Conservation (phyloP, 2,888 invertebrate species). For the Drosophila atripex region DNA sequence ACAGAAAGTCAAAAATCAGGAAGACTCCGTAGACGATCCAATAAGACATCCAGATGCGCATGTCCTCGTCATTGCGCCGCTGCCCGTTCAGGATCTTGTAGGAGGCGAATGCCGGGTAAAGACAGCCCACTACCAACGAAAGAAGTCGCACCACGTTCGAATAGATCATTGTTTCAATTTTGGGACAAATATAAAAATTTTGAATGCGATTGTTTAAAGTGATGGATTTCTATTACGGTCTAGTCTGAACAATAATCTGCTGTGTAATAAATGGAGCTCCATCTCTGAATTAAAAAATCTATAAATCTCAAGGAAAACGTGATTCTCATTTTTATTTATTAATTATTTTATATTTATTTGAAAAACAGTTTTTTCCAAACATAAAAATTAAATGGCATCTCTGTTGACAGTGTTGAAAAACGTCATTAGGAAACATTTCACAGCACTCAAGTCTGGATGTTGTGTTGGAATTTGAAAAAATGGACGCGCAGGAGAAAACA, state of each 20-base stretch:
- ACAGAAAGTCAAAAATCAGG: conserved; percentile 94
- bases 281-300: background rate
- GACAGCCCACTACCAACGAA: conserved; percentile 91
- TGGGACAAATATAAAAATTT: background rate
- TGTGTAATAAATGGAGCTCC: background rate
- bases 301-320: background rate
- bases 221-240: background rate
- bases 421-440: background rate
- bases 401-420: background rate
- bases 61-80: conserved; percentile 93
- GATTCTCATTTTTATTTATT: background rate
- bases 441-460: background rate
- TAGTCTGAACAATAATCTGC: conserved; percentile 1
- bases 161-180: conserved; percentile 34
- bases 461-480: background rate
- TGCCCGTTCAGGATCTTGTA: conserved; percentile 95
- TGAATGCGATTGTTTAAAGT: background rate
- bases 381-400: background rate
- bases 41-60: conserved; percentile 96
- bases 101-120: conserved; percentile 94
- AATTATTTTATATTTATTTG: background rate
- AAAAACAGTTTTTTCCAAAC: background rate
- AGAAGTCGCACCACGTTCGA: conserved; percentile 16
- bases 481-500: background rate
- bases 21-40: conserved; percentile 99